A percentile compares a stretch with the other conserved stretches of the same genome.
phyloP scores from a whole-genome alignment of 2,888 invertebrate species.

The Pilophorus perplexus region DNA sequence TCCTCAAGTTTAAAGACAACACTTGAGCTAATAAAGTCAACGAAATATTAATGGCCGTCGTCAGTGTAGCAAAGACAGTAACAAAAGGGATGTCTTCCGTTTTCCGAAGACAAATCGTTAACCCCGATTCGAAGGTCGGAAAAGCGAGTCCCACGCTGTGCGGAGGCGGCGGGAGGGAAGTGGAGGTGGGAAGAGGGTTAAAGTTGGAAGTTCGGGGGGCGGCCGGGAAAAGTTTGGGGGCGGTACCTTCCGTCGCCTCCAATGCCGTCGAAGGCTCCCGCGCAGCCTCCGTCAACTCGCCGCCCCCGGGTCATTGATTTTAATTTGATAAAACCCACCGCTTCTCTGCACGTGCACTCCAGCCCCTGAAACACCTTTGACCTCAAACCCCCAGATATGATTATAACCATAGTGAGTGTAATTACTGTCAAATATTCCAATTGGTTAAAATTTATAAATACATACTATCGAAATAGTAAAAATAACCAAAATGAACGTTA shows the following conservation, averaged over 20 bases:
- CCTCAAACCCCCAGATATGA: background rate
- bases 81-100: background rate
- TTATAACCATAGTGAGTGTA: background rate
- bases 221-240: slow-evolving; percentile 4
- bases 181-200: background rate
- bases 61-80: no score
- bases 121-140: slow-evolving; percentile 12
- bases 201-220: slow-evolving; percentile 6
- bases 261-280: background rate
- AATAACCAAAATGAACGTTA: no score
- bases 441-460: background rate
- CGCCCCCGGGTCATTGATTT: slow-evolving; percentile 27
- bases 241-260: background rate
- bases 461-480: background rate
- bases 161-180: background rate
- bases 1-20: no score
- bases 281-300: background rate
- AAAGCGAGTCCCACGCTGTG: background rate
- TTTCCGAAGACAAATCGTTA: slow-evolving; percentile 26
- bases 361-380: slow-evolving; percentile 2
- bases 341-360: slow-evolving; percentile 12
- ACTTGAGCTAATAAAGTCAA: no score
- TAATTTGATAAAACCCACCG: slow-evolving; percentile 23
- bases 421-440: background rate
- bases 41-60: no score